Conservation (phyloP, 2,888 invertebrate species). For the Criorhina ranunculi region DNA sequence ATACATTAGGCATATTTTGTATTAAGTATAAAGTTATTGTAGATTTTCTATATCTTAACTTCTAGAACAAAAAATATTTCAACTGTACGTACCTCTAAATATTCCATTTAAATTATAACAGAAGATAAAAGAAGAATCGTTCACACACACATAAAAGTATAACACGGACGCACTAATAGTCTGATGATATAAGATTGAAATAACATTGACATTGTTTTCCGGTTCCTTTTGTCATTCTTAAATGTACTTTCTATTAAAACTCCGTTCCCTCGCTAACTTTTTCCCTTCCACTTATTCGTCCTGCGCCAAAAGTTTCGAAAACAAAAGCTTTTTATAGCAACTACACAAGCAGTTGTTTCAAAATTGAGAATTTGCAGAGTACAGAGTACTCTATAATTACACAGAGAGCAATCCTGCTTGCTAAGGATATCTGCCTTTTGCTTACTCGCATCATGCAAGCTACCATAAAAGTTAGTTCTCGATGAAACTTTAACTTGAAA, state of each 20-base stretch:
- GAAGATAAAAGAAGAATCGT: conserved; percentile 2
- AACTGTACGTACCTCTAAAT: too few relatives aligned
- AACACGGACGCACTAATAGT: conserved; percentile 1
- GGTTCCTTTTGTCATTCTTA: conserved; percentile 37
- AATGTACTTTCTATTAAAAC: conserved; percentile 16
- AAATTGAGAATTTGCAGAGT: conserved; percentile 2
- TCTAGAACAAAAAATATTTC: too few relatives aligned
- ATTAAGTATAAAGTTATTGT: too few relatives aligned
- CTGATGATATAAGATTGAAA: conserved; percentile 17
- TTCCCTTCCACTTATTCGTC: neutral
- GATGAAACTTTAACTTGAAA: conserved; percentile 65
- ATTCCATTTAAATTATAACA: neutral
- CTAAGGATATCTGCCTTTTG: conserved; percentile 59
- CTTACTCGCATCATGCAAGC: conserved; percentile 54
- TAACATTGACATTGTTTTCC: conserved; percentile 37
- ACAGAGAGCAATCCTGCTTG: conserved; percentile 47
- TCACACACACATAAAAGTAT: conserved; percentile 8
- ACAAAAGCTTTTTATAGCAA: conserved; percentile 69
- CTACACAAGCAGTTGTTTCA: conserved; percentile 18
- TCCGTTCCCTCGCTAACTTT: neutral
- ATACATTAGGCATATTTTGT: too few relatives aligned
- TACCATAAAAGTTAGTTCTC: conserved; percentile 62
- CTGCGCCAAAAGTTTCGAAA: conserved; percentile 18
- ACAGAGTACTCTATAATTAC: conserved; percentile 36
- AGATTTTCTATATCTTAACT: too few relatives aligned